A percentile compares a stretch with the other conserved stretches of the same genome.
Conservation (phyloP, 1,140 invertebrate species). For the Melipona quadrifasciata region DNA sequence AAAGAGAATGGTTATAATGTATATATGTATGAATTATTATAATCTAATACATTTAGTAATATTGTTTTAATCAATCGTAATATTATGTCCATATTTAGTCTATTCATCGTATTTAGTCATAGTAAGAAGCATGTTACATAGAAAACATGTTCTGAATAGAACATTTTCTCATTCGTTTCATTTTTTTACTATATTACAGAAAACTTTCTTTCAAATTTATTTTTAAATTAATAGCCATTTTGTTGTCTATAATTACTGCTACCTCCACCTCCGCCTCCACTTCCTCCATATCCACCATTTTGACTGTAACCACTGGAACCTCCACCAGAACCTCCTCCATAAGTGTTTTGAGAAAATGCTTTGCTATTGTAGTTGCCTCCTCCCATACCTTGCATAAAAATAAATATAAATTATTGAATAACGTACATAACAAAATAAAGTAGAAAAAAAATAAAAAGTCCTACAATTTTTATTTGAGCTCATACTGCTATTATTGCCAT, state of each 20-base stretch:
- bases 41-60: constrained; percentile 1
- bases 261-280: constrained; percentile 63
- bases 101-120: constrained; percentile 5
- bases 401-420: constrained; percentile 29
- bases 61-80: background rate
- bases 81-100: constrained; percentile 1
- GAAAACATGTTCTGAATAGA: constrained; percentile 12
- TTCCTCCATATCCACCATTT: constrained; percentile 70
- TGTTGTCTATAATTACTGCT: constrained; percentile 74
- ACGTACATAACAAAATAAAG: background rate
- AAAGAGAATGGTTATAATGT: constrained; percentile 44
- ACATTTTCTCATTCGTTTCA: constrained; percentile 33
- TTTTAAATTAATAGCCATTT: constrained; percentile 75
- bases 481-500: constrained; percentile 67
- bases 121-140: constrained; percentile 16
- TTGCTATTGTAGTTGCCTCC: constrained; percentile 67
- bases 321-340: constrained; percentile 62
- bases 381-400: constrained; percentile 64
- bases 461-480: constrained; percentile 25
- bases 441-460: constrained; percentile 12
- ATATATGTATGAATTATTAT: constrained; percentile 9
- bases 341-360: constrained; percentile 70
- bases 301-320: constrained; percentile 71
- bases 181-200: constrained; percentile 51
- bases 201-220: constrained; percentile 14